Evolutionary conservation across 2,113 vertebrate genomes (phyloP).

Genomic region (Laticauda colubrina): DNA sequence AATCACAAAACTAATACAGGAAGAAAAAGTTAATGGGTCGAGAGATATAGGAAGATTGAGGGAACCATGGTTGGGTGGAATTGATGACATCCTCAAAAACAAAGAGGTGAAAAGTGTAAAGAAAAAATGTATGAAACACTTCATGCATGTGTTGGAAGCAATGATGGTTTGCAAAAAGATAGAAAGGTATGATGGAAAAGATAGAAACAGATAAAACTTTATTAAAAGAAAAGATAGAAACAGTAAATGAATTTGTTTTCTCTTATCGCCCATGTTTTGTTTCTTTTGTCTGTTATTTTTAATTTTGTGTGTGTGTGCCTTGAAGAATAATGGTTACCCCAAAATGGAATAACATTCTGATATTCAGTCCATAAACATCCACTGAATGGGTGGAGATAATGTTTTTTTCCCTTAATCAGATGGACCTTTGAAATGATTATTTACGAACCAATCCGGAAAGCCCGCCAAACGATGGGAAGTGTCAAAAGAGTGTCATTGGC

Average conservation of each 20-base stretch:
- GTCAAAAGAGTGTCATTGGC: no score
- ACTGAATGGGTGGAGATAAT: constrained; percentile 19
- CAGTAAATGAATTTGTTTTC: background rate
- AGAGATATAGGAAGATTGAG: background rate
- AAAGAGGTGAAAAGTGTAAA: background rate
- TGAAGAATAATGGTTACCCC: background rate
- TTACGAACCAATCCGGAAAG: no score
- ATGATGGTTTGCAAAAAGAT: background rate
- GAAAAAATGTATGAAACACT: background rate
- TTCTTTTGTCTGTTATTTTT: background rate
- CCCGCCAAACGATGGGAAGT: no score
- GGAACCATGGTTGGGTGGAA: background rate
- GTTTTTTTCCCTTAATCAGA: constrained; percentile 1
- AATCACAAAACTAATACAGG: background rate
- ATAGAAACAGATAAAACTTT: no score
- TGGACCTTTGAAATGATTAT: constrained; percentile 51
- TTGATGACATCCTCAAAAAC: background rate
- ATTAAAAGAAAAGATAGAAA: background rate
- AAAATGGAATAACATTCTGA: background rate
- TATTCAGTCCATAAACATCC: constrained; percentile 37
- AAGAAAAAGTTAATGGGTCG: background rate
- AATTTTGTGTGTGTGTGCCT: background rate
- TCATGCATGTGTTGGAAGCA: background rate
- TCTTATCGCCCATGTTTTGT: background rate
- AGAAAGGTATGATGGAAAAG: background rate